Evolutionary conservation across 2,888 invertebrate genomes (phyloP).

Genomic region (Leptinotarsa juncta): DNA sequence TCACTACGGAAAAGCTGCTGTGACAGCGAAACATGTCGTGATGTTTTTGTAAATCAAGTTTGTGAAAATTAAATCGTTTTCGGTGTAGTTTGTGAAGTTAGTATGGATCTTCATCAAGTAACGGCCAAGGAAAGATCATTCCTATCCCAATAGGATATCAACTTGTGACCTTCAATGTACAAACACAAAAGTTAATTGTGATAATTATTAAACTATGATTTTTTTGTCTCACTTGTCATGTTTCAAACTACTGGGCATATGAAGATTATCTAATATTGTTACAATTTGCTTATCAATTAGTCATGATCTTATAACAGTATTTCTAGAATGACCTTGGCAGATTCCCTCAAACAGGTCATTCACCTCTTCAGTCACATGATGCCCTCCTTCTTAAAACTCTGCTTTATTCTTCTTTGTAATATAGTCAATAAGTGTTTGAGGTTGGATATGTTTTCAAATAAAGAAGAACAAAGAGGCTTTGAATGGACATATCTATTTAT

Average conservation of each 20-base stretch:
- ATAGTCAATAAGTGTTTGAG: background rate
- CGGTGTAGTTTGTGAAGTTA: too few species aligned
- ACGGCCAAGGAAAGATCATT: too few species aligned
- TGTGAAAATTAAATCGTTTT: too few species aligned
- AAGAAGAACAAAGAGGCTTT: background rate
- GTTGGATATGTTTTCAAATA: constrained; percentile 17
- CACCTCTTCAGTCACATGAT: background rate
- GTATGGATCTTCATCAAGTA: too few species aligned
- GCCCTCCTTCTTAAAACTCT: background rate
- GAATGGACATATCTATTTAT: background rate
- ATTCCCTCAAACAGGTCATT: background rate
- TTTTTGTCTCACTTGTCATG: background rate
- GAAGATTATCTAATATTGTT: too few species aligned
- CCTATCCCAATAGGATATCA: too few species aligned
- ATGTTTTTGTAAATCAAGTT: too few species aligned
- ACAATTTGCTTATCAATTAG: background rate
- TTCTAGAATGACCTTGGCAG: background rate
- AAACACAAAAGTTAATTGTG: background rate
- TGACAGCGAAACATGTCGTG: too few species aligned
- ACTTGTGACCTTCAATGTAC: background rate
- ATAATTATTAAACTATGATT: background rate
- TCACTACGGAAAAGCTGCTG: too few species aligned
- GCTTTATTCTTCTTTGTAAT: background rate
- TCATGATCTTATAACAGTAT: background rate
- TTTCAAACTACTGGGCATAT: too few species aligned